Evolutionary conservation across 2,113 vertebrate genomes (phyloP), one percentile per base, ranked within the genome.

Genomic region (Paramormyrops kingsleyae): DNA sequence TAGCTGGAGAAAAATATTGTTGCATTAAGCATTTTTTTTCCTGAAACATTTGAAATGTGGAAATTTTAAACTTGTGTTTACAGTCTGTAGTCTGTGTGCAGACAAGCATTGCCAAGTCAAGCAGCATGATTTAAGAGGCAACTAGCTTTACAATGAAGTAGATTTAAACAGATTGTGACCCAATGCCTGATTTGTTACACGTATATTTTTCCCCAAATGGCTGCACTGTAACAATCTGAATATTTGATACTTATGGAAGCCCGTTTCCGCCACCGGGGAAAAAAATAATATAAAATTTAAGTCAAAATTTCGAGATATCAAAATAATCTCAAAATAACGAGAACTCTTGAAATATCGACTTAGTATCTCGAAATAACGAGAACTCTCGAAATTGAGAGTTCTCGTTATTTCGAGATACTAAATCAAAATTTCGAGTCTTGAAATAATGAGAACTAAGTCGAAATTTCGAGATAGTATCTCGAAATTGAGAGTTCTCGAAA

Each of bases 151-250:
- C 50, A 74, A 24, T 87, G 42, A 52, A 4, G 27, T 42, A 89
- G n/a, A 31, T n/a, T 80, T 89, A n/a, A n/a, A 12, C 1, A 56
- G 15, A 17, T n/a, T 62, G 27, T 89, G 42, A 83, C 53, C 10
- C 87, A 74, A 89, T 91, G 91, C 27, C 46, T 85, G 13, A 15
- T 85, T 93, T 87, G 88, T 88, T 92, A 91, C 90, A 46, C 92
- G 91, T 94, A 52, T 90, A 93, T 90, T 91, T 89, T 92, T 91
- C 91, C 59, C 85, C 89, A 66, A 88, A 47, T 89, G 87, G 35
- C 87, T 92, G 88, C 92, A 94, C 91, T 95, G 90, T 94, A 94
- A 91, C 59, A 86, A 80, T 92, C 90, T 91, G 27, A 89, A 91
- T 91, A 88, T 89, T 92, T 91, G 90, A 87, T 92, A 92, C 92